Base-by-base conservation (phyloP, 2,113 vertebrate genomes). In the Anas platyrhynchos region DNA sequence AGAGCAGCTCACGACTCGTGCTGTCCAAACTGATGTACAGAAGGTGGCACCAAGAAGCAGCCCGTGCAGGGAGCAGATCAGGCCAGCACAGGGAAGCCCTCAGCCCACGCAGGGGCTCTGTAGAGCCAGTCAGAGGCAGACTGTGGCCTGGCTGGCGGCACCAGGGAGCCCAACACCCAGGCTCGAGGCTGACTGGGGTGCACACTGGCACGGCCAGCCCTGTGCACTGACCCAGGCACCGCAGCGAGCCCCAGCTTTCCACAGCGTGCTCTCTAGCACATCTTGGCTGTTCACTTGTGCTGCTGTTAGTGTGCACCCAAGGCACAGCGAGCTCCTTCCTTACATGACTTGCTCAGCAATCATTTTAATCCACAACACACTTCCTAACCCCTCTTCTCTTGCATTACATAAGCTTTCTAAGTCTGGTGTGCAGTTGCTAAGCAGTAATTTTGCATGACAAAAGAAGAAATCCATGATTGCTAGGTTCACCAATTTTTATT, bases 391-490 rank as follows among this genome's bases (percentile, higher is more conserved):
- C 92, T 79, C 13, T 89, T 84, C 38, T 58, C 43, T 0, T 21
- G 59, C 65, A 12, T 87, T 94, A 58, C 85, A 73, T 71, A 83
- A 96, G 92, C 72, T 89, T 83, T 32, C 90, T 4, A 55, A 50
- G 76, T 75, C 80, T 76, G 52, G 50, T 50, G 75, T 76, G 75
- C 59, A 78, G 91, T 91, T 94, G 87, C 77, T 93, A 91, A 90
- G 89, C 75, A 93, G 78, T 90, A 88, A 93, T 91, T 82, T 59
- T 89, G 78, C 67, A 38, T 23, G 78, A 92, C 48, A 82, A 8
- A 96, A 93, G 91, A 92, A 95, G 86, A 88, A 79, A 48, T 41
- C 54, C 68, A 69, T 77, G 93, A 96, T 94, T 93, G 76, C 82
- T 86, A 69, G 86, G 90, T 75, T 95, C 89, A 62, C 73, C 43